Percentiles rank a stretch among this genome's conserved stretches.
phyloP scores from a whole-genome alignment of 2,113 vertebrate species.

The Piaya cayana region DNA sequence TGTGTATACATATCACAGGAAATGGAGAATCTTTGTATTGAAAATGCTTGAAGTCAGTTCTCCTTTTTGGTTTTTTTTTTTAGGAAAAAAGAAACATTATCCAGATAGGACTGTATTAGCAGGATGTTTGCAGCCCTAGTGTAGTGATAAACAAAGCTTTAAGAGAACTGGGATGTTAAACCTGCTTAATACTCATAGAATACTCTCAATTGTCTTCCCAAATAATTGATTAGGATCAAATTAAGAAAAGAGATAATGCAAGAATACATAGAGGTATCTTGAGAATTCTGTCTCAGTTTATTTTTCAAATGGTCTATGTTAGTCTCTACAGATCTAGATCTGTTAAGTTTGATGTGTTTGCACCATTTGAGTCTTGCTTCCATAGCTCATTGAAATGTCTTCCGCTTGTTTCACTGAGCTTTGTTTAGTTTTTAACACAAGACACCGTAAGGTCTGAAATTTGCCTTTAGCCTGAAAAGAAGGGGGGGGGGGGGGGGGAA shows the following conservation, averaged over 20 bases:
- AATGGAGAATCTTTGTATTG: neutral
- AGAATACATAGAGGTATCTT: neutral
- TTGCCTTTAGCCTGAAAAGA: neutral
- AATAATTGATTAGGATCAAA: neutral
- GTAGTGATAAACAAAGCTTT: neutral
- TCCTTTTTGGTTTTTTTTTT: too few species aligned
- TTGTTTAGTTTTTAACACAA: neutral
- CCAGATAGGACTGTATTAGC: neutral
- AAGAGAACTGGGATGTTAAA: neutral
- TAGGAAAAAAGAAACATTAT: neutral
- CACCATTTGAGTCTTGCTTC: neutral
- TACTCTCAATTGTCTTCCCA: neutral
- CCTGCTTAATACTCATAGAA: neutral
- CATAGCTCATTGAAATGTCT: neutral
- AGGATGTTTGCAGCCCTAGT: neutral
- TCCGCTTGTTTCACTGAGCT: neutral
- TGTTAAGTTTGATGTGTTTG: neutral
- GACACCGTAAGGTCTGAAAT: neutral
- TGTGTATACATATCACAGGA: neutral
- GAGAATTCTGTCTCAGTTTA: neutral
- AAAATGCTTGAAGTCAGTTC: neutral
- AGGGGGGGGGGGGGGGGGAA: too few species aligned
- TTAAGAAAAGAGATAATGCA: neutral
- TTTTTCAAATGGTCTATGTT: neutral
- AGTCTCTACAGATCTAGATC: neutral